Conservation (phyloP, 2,797 vertebrate species). For the Tachyglossus aculeatus region DNA sequence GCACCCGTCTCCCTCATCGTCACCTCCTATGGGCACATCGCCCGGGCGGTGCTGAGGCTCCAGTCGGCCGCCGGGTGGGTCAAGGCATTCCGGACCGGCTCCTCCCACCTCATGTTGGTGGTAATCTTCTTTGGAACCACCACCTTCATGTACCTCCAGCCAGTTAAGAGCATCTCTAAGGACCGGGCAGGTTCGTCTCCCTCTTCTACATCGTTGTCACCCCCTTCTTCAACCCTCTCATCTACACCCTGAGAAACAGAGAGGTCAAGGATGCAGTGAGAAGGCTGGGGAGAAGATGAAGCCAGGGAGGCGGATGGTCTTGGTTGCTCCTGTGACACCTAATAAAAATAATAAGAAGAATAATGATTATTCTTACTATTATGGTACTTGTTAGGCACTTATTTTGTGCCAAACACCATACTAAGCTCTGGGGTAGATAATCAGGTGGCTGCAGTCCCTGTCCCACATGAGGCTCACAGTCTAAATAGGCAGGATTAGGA, state of each 20-base stretch:
- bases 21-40: constrained; percentile 70
- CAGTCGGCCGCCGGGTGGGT: constrained; percentile 50
- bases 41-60: constrained; percentile 64
- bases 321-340: too few species aligned
- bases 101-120: constrained; percentile 58
- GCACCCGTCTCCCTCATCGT: constrained; percentile 61
- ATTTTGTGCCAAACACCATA: too few species aligned
- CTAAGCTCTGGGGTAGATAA: too few species aligned
- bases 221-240: constrained; percentile 53
- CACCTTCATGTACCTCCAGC: constrained; percentile 50
- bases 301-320: too few species aligned
- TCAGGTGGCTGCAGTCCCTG: too few species aligned
- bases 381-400: too few species aligned
- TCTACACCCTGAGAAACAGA: constrained; percentile 52
- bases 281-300: constrained; percentile 1
- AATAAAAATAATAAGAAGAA: too few species aligned
- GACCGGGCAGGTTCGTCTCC: constrained; percentile 38
- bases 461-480: too few species aligned
- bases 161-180: constrained; percentile 33
- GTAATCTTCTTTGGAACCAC: constrained; percentile 63
- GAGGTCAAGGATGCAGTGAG: constrained; percentile 46
- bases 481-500: too few species aligned
- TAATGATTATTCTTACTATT: too few species aligned
- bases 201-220: constrained; percentile 40
- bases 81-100: constrained; percentile 79